These are phyloP conservation scores for Menura novaehollandiae DNA, from an alignment of 2,113 vertebrate genomes.

Conservation along the genomic window DNA sequence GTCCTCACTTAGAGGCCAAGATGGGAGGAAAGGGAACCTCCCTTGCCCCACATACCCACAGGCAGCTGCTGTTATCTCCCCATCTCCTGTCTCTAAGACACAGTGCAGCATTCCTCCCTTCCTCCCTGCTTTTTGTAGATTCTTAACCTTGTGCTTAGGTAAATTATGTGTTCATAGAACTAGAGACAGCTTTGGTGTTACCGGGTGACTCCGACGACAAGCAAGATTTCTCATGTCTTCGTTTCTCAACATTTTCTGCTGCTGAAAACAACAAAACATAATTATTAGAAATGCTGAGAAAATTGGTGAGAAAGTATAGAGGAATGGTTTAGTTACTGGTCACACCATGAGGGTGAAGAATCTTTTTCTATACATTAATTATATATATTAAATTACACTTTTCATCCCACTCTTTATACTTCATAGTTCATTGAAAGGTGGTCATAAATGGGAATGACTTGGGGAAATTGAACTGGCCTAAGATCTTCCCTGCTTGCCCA, in stretches of 20 bases:
- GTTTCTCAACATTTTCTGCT: background rate
- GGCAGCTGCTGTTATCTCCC: background rate
- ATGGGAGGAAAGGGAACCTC: background rate
- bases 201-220: background rate
- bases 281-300: background rate
- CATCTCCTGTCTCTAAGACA: background rate
- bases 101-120: background rate
- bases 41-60: background rate
- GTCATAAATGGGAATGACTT: background rate
- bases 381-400: too few relatives aligned
- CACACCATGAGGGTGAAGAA: background rate
- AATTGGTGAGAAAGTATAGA: background rate
- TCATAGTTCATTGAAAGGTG: background rate
- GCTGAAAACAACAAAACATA: fast-evolving
- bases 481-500: background rate
- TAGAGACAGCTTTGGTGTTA: background rate
- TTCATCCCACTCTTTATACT: background rate
- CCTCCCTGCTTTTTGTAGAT: background rate
- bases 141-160: background rate
- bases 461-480: background rate
- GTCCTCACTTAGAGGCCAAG: fast-evolving
- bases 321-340: background rate
- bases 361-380: background rate
- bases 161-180: background rate
- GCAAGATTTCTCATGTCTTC: background rate